phyloP scores from a whole-genome alignment of 2,797 vertebrate genomes.

The Dallia pectoralis region DNA sequence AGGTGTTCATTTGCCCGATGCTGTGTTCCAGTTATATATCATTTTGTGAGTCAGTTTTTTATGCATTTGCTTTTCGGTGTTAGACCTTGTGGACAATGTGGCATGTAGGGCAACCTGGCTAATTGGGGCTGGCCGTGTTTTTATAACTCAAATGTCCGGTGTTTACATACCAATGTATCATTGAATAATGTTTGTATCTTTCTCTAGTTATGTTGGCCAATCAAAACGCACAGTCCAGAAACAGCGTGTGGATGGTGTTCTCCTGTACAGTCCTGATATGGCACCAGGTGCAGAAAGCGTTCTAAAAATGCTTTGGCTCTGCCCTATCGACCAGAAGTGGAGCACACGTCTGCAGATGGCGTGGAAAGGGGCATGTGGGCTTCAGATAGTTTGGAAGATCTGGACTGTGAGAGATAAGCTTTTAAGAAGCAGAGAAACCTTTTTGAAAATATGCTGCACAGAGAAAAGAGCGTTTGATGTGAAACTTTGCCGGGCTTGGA shows the following conservation, averaged over 20 bases:
- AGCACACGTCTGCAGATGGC: slow-evolving; percentile 3
- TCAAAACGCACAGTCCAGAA: background rate
- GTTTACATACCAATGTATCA: background rate
- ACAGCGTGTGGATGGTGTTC: background rate
- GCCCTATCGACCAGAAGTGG: background rate
- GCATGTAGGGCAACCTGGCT: background rate
- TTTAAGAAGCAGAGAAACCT: slow-evolving; percentile 31
- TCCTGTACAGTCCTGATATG: background rate
- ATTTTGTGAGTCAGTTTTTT: background rate
- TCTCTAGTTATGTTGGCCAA: background rate
- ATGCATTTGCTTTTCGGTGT: background rate
- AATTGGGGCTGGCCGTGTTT: background rate
- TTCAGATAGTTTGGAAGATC: slow-evolving; percentile 48
- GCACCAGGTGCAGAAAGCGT: background rate
- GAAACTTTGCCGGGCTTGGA: slow-evolving; percentile 40
- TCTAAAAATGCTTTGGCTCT: background rate
- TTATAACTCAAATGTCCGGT: background rate
- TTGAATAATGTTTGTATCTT: background rate
- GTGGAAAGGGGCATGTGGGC: slow-evolving; percentile 37
- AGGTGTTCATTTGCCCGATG: background rate
- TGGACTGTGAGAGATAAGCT: slow-evolving; percentile 16
- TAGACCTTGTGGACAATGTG: background rate
- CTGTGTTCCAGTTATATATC: background rate
- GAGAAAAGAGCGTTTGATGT: slow-evolving; percentile 50
- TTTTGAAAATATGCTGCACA: slow-evolving; percentile 48